Conservation (phyloP, 2,797 vertebrate genomes). For the Chelon auratus region DNA sequence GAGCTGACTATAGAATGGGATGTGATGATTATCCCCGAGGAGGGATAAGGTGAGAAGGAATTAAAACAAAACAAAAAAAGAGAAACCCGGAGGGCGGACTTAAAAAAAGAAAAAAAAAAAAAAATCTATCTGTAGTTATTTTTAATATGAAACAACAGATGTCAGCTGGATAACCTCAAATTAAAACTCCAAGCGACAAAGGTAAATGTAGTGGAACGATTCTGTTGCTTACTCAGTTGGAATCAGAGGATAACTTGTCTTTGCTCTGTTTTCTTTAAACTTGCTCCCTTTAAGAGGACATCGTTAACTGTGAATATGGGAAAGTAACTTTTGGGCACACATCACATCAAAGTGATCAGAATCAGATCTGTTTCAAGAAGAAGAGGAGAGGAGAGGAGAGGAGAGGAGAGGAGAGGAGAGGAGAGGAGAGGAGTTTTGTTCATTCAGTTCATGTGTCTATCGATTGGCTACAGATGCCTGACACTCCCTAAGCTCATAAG, state of each 20-base stretch:
- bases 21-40: neutral
- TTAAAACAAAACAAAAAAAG: neutral
- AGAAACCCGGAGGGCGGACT: neutral
- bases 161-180: too few relatives aligned
- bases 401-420: neutral
- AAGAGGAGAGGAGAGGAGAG: too few relatives aligned
- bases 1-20: neutral
- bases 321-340: too few relatives aligned
- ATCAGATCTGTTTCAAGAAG: too few relatives aligned
- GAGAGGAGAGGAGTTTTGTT: constrained; percentile 40
- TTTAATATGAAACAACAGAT: neutral
- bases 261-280: neutral
- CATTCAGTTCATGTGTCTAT: constrained; percentile 72
- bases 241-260: neutral
- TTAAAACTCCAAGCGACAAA: too few relatives aligned
- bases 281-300: neutral
- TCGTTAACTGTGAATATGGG: too few relatives aligned
- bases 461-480: constrained; percentile 65
- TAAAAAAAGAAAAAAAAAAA: neutral
- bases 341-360: neutral
- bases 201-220: neutral
- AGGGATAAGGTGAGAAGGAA: neutral
- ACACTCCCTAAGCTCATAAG: constrained; percentile 66
- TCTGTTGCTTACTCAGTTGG: neutral
- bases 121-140: too few relatives aligned